A percentile compares a stretch with the other conserved stretches of the same genome.
Evolutionary conservation across 2,888 invertebrate species (phyloP).

Genomic region (Melitaea athalia): DNA sequence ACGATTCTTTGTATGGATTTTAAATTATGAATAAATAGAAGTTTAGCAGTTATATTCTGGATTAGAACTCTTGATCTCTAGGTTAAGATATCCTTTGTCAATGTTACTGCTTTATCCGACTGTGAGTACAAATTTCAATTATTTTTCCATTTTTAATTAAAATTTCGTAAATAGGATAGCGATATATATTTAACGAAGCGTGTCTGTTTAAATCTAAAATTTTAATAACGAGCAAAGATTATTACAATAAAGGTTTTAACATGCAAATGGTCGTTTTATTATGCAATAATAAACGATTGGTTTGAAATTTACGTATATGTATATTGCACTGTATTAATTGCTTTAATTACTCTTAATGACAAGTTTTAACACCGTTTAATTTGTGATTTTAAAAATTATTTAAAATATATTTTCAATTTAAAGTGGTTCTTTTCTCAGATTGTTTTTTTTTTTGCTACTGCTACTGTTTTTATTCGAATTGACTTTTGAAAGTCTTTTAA

Average conservation of each 20-base stretch:
- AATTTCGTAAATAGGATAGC: not conserved
- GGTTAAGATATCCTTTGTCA: no score
- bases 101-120: no score
- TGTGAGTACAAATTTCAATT: not conserved
- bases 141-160: slow-evolving; percentile 1
- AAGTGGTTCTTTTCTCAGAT: no score
- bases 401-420: no score
- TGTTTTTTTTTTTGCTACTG: no score
- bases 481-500: no score
- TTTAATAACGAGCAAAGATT: slow-evolving; percentile 24
- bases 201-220: slow-evolving; percentile 7
- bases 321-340: slow-evolving; percentile 3
- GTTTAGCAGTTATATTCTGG: no score
- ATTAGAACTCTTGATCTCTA: no score
- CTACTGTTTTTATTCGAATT: no score
- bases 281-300: slow-evolving; percentile 24
- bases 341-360: not conserved
- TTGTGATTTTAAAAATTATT: not conserved
- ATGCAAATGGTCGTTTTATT: slow-evolving; percentile 25
- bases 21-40: no score
- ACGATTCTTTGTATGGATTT: no score
- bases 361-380: not conserved
- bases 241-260: slow-evolving; percentile 20
- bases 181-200: slow-evolving; percentile 3
- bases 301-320: slow-evolving; percentile 9